These are phyloP conservation scores for Saguinus midas DNA, from an alignment of 2,113 vertebrate species.

Conservation along the genomic window DNA sequence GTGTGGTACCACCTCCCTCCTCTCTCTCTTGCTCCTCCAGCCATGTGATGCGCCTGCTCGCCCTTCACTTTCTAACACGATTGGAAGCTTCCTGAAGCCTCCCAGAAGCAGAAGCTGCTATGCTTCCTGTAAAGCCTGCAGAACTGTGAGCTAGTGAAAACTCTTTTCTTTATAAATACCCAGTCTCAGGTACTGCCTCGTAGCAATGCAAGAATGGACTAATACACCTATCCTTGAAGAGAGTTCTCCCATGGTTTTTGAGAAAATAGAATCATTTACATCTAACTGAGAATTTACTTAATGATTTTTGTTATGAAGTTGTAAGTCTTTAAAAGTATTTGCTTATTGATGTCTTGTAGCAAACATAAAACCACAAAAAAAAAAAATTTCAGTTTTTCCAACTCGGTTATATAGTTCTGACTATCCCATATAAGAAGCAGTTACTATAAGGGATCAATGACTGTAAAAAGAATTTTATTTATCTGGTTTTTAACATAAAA, in stretches of 20 bases:
- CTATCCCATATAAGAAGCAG: neutral
- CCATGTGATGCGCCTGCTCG: no score
- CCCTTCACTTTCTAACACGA: no score
- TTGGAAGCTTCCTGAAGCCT: no score
- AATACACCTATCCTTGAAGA: neutral
- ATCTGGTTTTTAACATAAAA: conserved; percentile 28
- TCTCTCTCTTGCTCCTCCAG: no score
- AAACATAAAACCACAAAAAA: neutral
- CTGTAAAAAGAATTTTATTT: neutral
- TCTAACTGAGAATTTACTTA: neutral
- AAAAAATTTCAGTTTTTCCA: neutral
- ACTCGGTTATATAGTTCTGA: neutral
- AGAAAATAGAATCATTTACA: conserved; percentile 5
- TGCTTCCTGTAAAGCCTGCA: no score
- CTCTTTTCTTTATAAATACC: no score
- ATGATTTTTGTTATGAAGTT: conserved; percentile 8
- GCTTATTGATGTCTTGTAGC: neutral
- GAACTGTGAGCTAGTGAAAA: no score
- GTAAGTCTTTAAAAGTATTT: neutral
- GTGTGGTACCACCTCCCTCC: no score
- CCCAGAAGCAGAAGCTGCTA: no score
- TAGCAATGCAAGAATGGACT: no score
- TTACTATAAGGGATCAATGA: neutral
- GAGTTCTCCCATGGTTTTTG: neutral
- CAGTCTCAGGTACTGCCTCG: no score